Evolutionary conservation across 1,140 invertebrate genomes (phyloP).

Genomic region (Babylonia areolata): DNA sequence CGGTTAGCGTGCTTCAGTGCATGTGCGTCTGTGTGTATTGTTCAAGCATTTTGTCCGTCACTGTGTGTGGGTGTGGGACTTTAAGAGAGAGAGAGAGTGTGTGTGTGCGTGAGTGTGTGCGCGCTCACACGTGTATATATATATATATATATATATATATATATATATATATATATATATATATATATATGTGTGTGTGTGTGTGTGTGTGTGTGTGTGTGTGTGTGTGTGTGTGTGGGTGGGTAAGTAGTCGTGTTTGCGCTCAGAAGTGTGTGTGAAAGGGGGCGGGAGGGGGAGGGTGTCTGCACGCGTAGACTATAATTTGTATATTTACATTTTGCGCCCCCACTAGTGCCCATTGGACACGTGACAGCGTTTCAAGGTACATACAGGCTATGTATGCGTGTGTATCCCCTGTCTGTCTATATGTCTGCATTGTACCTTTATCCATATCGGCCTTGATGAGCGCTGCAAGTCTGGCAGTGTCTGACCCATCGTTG

Average conservation of each 20-base stretch:
- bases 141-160: not conserved
- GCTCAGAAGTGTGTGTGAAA: no score
- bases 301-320: not conserved
- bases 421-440: not conserved
- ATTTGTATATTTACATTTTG: no score
- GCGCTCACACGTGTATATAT: not conserved
- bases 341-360: no score
- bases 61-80: not conserved
- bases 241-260: no score
- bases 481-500: slow-evolving; percentile 33
- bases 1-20: not conserved
- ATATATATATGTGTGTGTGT: not conserved
- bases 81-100: not conserved
- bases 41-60: not conserved
- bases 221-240: not conserved
- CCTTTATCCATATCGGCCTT: slow-evolving; percentile 50
- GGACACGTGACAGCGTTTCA: no score
- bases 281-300: no score
- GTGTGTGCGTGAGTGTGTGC: not conserved
- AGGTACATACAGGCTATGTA: no score
- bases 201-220: not conserved
- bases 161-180: not conserved
- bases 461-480: slow-evolving; percentile 44
- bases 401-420: not conserved
- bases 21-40: not conserved